Evolutionary conservation across 2,113 vertebrate species (phyloP), one percentile per base, ranked within the genome.

Genomic region (Cyrtonyx montezumae): DNA sequence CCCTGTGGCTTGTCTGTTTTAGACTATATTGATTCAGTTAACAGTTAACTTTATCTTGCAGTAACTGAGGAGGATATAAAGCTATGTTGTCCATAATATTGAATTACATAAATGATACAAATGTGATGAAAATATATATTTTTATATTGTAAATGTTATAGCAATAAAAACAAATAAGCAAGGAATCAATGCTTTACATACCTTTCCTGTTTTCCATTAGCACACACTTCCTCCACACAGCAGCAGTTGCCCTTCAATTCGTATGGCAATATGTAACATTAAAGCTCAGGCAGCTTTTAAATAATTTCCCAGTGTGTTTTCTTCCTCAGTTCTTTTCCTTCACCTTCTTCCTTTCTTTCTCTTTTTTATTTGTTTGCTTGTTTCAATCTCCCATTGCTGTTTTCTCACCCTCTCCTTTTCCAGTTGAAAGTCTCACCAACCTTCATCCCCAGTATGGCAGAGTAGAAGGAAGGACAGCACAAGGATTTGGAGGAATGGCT

Each of bases 1-100:
- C 30, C 62, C 77, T 71, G 59, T 12, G 71, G 63, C 43, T 82
- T 83, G 23, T 67, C 23, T 80, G 8, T 78, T 88, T 87, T 78
- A 79, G 28, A 19, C 20, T 70, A 1, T 49, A 51, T 3, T 12
- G 37, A 74, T 87, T 89, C 53, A 46, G 22, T 69, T 91, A 90
- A 82, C 22, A 28, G 67, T 61, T 80, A 59, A 59, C 82, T 94
- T 85, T 70, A 56, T 74, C 25, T 80, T 91, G 22, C 20, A 65
- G 56, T 68, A 83, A 77, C 21, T 80, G 46, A 81, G 45, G 49
- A 74, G 45, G 11, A 65, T 87, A 63, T 68, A 67, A 75, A 71
- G 6, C 28, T 91, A 15, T 79, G 78, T 87, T 56, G 7, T 32
- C 30, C 21, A 42, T 85, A 30, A 79, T 82, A 91, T 42, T 79